phyloP scores from a whole-genome alignment of 1,140 invertebrate genomes.

The Lithobius niger region DNA sequence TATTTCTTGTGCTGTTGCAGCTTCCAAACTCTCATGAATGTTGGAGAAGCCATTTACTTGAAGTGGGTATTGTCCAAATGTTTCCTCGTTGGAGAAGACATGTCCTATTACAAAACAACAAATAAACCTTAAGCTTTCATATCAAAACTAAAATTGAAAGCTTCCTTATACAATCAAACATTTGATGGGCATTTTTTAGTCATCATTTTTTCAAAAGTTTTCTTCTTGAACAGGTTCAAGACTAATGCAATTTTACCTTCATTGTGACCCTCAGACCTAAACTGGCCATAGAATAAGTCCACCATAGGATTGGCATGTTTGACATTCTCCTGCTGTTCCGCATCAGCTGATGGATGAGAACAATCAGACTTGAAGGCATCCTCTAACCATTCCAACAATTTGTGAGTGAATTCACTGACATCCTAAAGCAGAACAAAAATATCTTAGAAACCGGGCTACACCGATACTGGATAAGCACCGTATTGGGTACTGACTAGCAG shows the following conservation, averaged over 20 bases:
- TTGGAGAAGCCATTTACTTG: conserved; percentile 34
- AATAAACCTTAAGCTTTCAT: no score
- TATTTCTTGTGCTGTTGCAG: conserved; percentile 26
- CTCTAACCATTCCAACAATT: conserved; percentile 37
- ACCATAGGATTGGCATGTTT: conserved; percentile 32
- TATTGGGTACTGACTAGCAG: no score
- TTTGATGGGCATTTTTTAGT: no score
- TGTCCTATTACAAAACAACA: conserved; percentile 1
- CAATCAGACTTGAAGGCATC: conserved; percentile 32
- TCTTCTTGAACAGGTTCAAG: no score
- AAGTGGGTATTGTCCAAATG: conserved; percentile 35
- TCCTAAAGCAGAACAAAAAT: conserved; percentile 27
- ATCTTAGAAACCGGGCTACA: no score
- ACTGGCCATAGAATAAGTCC: conserved; percentile 38
- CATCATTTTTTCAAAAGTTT: no score
- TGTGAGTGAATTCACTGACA: conserved; percentile 40
- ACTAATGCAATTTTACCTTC: conserved; percentile 31
- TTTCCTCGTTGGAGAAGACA: conserved; percentile 25
- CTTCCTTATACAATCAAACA: conserved; percentile 31
- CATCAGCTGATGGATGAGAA: background rate
- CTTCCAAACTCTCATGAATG: conserved; percentile 32
- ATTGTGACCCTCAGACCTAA: conserved; percentile 32
- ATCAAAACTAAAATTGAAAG: conserved; percentile 9
- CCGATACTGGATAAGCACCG: no score
- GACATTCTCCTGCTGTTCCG: background rate